Base-by-base conservation (phyloP, 1,140 invertebrate species). In the Octopus sinensis region DNA sequence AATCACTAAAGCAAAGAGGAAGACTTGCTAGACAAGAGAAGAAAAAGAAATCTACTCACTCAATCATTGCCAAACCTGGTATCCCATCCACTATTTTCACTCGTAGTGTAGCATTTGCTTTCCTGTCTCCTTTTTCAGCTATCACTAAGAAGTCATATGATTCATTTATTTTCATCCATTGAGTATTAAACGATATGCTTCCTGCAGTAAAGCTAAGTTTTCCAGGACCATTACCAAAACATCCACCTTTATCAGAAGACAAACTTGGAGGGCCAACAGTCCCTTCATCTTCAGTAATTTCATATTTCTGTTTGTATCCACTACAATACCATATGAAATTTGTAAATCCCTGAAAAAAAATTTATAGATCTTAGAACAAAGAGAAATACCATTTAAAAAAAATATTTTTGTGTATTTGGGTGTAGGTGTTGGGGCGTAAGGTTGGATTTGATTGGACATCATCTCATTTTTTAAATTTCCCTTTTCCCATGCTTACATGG, bases 221-320 rank as follows among this genome's bases (percentile, higher is more conserved):
- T 4, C 86, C 87, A 51, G 85, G 83, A 10, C 86, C 87, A 10
- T 80, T 54, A 51, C 82, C 79, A 76, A 88, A 88, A 73, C 87
- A 88, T 3, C 87, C 87, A 52, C 85, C 87, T n/a, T 73, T 81
- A 76, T 86, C 82, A 4, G 78, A 12, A 13, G 3, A 43, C 71
- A 53, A 6, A 17, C 30, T 81, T 80, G 68, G 10, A 80, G 30
- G 76, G 12, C 75, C 43, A 83, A 12, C 10, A 12, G 62, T 13
- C 71, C 81, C 7, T 73, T 54, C 13, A 71, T 10, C 4, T 23
- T 6, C 51, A 17, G 13, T 13, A 10, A 53, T 76, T 5, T 30
- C 6, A 76, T 78, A 81, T 10, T 13, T 79, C 77, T 82, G 83
- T 13, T 75, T 79, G 43, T 52, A n/a, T 52, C 79, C 54, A 68